Evolutionary conservation across 1,140 invertebrate genomes (phyloP).

Genomic region (Drosophila erecta): DNA sequence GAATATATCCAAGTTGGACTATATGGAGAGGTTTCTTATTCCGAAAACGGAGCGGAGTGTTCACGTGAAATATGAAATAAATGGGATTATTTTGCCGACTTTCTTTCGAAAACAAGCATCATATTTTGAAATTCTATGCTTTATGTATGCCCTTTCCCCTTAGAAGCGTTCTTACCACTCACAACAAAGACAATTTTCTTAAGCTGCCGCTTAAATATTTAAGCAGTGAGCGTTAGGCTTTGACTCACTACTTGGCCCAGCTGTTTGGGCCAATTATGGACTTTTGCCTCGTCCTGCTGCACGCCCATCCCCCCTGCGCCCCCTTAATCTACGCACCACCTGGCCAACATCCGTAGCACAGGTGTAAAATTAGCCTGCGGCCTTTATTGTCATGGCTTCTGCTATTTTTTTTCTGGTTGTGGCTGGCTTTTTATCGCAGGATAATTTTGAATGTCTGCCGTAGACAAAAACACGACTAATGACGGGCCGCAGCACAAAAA

Average conservation of each 20-base stretch:
- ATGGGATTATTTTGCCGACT: no score
- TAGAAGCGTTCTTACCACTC: conserved; percentile 5
- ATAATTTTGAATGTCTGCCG: conserved; percentile 59
- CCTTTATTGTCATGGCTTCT: conserved; percentile 62
- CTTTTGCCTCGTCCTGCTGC: not conserved
- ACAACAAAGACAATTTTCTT: conserved; percentile 37
- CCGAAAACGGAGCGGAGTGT: no score
- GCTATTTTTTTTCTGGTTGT: conserved; percentile 32
- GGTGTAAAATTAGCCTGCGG: conserved; percentile 74
- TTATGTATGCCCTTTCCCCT: conserved; percentile 29
- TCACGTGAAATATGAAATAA: no score
- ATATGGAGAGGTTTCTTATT: not conserved
- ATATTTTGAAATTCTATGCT: conserved; percentile 63
- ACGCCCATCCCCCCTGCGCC: not conserved
- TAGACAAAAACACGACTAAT: conserved; percentile 68
- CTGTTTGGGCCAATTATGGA: conserved; percentile 54
- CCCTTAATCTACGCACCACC: conserved; percentile 22
- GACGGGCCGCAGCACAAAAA: conserved; percentile 28
- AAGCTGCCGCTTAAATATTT: conserved; percentile 67
- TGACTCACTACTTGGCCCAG: conserved; percentile 5
- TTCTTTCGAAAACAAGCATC: not conserved
- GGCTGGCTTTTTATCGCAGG: conserved; percentile 53
- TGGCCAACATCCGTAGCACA: conserved; percentile 52
- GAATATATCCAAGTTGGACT: conserved; percentile 5
- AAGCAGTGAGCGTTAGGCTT: conserved; percentile 41